phyloP scores from a whole-genome alignment of 2,888 invertebrate genomes.

The Calameuta idolon region DNA sequence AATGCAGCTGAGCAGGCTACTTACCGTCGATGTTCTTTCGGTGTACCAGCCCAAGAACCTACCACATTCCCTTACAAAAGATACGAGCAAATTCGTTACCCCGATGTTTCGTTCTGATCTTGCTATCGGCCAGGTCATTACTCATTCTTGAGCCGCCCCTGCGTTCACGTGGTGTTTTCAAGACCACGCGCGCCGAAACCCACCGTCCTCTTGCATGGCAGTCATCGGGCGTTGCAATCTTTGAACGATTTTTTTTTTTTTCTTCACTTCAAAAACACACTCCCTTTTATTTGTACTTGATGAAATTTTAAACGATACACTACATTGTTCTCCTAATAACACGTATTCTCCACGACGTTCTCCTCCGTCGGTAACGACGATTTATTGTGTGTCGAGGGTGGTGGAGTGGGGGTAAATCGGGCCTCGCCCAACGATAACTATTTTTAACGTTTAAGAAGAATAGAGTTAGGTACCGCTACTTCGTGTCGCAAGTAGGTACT shows the following conservation, averaged over 20 bases:
- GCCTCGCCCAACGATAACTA: neutral
- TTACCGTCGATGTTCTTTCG: constrained; percentile 14
- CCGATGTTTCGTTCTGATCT: constrained; percentile 23
- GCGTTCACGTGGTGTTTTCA: constrained; percentile 16
- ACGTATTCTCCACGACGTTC: neutral
- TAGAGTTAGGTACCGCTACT: neutral
- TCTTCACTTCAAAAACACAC: neutral
- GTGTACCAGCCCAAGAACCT: constrained; percentile 8
- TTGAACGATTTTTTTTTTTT: neutral
- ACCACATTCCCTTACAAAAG: constrained; percentile 18
- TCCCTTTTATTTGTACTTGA: neutral
- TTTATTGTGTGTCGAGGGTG: neutral
- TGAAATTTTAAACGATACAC: neutral
- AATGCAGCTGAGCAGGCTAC: constrained; percentile 27
- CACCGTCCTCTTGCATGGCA: neutral
- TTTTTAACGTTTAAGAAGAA: neutral
- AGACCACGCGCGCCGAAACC: neutral
- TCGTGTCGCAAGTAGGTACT: neutral
- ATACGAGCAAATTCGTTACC: constrained; percentile 41
- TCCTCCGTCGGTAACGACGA: neutral
- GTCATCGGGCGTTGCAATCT: neutral
- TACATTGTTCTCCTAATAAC: no score
- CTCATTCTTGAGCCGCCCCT: constrained; percentile 29
- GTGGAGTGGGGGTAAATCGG: neutral
- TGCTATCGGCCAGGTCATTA: constrained; percentile 34